Conservation (phyloP, 1,140 invertebrate genomes). For the Atopsyche davidsoni region DNA sequence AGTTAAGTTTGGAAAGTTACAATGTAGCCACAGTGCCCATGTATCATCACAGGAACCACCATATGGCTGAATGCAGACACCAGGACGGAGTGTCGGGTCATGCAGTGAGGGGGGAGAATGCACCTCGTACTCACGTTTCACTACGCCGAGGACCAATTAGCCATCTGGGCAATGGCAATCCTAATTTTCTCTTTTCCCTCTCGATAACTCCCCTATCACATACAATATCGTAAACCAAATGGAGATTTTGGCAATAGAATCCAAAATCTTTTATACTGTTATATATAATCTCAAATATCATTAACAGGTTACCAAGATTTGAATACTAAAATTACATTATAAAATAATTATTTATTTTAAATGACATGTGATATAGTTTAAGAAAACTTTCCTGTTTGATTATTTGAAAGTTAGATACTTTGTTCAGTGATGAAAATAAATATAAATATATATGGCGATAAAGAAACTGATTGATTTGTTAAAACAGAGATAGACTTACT, state of each 20-base stretch:
- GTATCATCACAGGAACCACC: slow-evolving; percentile 11
- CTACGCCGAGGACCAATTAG: slow-evolving; percentile 12
- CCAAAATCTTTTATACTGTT: background rate
- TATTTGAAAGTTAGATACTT: background rate
- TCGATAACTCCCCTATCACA: slow-evolving; percentile 25
- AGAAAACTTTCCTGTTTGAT: background rate
- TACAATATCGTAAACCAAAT: slow-evolving; percentile 12
- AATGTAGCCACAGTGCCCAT: too few species aligned
- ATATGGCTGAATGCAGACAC: too few species aligned
- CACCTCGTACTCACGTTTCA: slow-evolving; percentile 24
- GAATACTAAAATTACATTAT: background rate
- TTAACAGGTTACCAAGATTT: background rate
- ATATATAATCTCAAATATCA: background rate
- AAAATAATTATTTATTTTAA: background rate
- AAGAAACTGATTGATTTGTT: background rate
- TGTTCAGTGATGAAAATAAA: background rate
- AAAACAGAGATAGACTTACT: slow-evolving; percentile 65
- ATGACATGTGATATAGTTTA: background rate
- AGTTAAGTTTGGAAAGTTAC: too few species aligned
- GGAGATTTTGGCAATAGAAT: background rate
- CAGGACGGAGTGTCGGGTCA: too few species aligned
- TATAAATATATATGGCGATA: background rate
- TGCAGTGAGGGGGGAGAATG: background rate
- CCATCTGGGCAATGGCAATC: slow-evolving; percentile 21
- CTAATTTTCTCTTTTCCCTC: slow-evolving; percentile 25